Evolutionary conservation across 2,113 vertebrate species (phyloP), one percentile per base, ranked within the genome.

Genomic region (Phaetusa simplex): DNA sequence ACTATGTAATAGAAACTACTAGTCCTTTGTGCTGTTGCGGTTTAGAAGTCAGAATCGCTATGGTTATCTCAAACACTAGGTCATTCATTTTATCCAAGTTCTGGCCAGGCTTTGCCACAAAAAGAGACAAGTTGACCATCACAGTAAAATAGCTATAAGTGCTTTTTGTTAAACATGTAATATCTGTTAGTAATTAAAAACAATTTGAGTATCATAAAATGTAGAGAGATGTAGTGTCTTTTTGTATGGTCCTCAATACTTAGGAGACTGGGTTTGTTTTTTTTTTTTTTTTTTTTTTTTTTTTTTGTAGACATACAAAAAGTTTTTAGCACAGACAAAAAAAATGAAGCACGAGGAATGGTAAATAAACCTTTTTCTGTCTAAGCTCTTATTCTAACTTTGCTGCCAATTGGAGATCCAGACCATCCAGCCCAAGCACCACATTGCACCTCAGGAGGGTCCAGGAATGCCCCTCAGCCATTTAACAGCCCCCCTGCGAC

Each of bases 311-410:
- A 52, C 5, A 36, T 14, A 24, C 1, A 13, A 14, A 30, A 64
- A 1, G 2, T 12, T 66, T 67, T 78, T 11, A 50, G 50, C 22
- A 52, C 4, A 11, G 40, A 55, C 42, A 66, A 4, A 42, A 30
- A 43, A 50, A 3, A 8, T 2, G 0, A 45, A 47, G 47, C 12
- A 34, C 34, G 11, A 58, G 1, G 9, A 71, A 77, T 2, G 1
- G 23, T 15, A 22, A 69, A 45, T 0, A 30, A 4, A 66, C 27
- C 8, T 14, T 64, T 45, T 49, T 27, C 36, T 64, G 20, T 18
- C 55, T 27, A 32, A 81, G 34, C 6, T 45, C 24, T 27, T 66
- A n/a, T 19, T 34, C 17, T 27, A 73, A n/a, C 11, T n/a, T 11
- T 1, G 9, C 24, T 22, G 29, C 22, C 69, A 45, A 22, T 2